Base-by-base conservation (phyloP, 2,113 vertebrate genomes). In the Beaufortia kweichowensis region DNA sequence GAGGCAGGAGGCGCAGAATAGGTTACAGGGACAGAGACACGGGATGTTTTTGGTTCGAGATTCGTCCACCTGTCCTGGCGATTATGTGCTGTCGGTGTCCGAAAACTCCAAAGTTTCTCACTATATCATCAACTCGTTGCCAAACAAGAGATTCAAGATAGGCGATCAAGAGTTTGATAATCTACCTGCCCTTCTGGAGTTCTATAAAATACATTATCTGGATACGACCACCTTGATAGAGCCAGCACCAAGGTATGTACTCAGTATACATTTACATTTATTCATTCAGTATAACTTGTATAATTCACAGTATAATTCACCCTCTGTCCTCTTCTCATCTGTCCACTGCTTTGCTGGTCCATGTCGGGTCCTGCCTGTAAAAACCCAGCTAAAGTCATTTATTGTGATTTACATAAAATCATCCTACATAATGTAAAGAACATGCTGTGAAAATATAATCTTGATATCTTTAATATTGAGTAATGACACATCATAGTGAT, bases 191-290 rank as follows among this genome's bases (percentile, higher is more conserved):
- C 92, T 99, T 78, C 91, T 99, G 85, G 97, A 99, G 86, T 99
- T 99, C 90, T 99, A 99, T 91, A 98, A 98, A 90, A 97, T 96
- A 89, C 97, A 99, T 88, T 99, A 99, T 91, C 90, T 99, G 93
- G 97, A 99, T 81, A 99, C 97, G 66, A 99, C 97, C 84, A 99
- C 97, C 28, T 92, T 99, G 29, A 95, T 98, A 81, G 97, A 99
- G 88, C 96, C 97, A 55, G 96, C 96, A 23, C 89, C 95, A 88
- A 96, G 95, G 96, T 98, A 92, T 81, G 85, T 29, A 10, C 21
- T 10, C 26, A 6, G 12, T 24, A 19, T 23, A 26, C 17, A 35
- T 43, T 39, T 41, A 46, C 57, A 35, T 50, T 17, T 9, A 31
- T 60, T 17, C 39, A 17, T 39, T 39, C 1, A n/a, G n/a, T n/a